A percentile compares a stretch with the other conserved stretches of the same genome.
These are phyloP conservation scores for Unio delphinus DNA, from an alignment of 2,888 invertebrate species.

Conservation along the genomic window DNA sequence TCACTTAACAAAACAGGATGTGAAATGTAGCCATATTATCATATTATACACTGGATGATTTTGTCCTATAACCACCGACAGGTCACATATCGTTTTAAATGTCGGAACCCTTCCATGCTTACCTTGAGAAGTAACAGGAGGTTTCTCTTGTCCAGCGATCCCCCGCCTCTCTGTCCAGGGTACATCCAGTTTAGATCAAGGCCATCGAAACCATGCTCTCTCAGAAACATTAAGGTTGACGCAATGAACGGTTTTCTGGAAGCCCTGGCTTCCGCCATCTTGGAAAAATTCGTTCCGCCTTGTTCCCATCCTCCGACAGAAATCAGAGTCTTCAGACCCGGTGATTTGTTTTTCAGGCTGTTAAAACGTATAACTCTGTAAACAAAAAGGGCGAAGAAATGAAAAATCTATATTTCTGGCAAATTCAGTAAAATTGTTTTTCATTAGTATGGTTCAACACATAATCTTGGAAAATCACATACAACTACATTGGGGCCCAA, in stretches of 20 bases:
- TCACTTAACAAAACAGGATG: too few species aligned
- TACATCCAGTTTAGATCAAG: slow-evolving; percentile 68
- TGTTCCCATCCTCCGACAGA: slow-evolving; percentile 68
- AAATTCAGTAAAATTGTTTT: too few species aligned
- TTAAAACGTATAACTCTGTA: slow-evolving; percentile 51
- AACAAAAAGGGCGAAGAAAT: background rate
- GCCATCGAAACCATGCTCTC: slow-evolving; percentile 56
- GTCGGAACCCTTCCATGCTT: background rate
- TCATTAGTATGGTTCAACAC: too few species aligned
- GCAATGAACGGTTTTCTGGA: slow-evolving; percentile 48
- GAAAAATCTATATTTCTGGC: too few species aligned
- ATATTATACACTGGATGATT: too few species aligned
- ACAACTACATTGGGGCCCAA: too few species aligned
- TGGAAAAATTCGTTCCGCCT: slow-evolving; percentile 49
- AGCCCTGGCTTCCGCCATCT: slow-evolving; percentile 41
- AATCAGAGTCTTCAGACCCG: slow-evolving; percentile 55
- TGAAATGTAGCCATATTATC: too few species aligned
- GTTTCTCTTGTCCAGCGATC: slow-evolving; percentile 48
- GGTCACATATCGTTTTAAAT: too few species aligned
- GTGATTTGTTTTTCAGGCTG: slow-evolving; percentile 47
- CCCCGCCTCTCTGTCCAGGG: slow-evolving; percentile 58
- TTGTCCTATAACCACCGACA: too few species aligned
- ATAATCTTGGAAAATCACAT: too few species aligned
- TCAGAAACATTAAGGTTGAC: slow-evolving; percentile 46
- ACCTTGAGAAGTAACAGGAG: slow-evolving; percentile 51